Evolutionary conservation across 1,140 invertebrate species (phyloP), one percentile per base, ranked within the genome.

Genomic region (Ganaspis sp.): DNA sequence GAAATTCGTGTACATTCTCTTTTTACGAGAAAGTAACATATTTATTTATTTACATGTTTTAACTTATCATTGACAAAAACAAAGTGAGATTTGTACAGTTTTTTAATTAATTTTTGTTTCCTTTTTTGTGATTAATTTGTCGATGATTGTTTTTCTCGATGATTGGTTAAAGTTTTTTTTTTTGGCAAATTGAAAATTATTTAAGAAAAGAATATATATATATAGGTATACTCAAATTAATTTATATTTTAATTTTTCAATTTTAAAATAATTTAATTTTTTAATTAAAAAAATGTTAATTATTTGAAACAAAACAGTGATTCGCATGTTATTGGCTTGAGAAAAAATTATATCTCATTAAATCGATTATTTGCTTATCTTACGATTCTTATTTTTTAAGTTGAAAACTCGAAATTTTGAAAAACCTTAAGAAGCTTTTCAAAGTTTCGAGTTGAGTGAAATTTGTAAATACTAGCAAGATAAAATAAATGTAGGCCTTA

Each of bases 401-500:
- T 29, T 64, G 1, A 64, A 64, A 12, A 64, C 23, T 64, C 58
- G 26, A 8, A 34, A 64, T n/a, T 64, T 64, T 64, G 58, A 64
- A 64, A 64, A 64, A 64, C 4, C n/a, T 15, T 15, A 8, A 21
- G 15, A 58, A 21, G 23, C 23, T 64, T 64, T 64, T 64, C 23
- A 29, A 64, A 64, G 9, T 64, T n/a, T 64, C 26, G 58, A 64
- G 58, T 64, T 29, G 4, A 64, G 26, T 64, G 58, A 29, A 29
- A 29, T 64, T 26, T n/a, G 15, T 64, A 29, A 4, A 64, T 34
- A 29, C 5, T 64, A 64, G 4, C 12, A 29, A 64, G 26, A 29
- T 6, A 26, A n/a, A 29, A 64, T 29, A 64, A 64, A 64, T 64
- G 12, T 64, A 64, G 58, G 58, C 58, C 58, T 64, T 64, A 64